phyloP scores from a whole-genome alignment of 2,888 invertebrate species.

The Notodonta ziczac region DNA sequence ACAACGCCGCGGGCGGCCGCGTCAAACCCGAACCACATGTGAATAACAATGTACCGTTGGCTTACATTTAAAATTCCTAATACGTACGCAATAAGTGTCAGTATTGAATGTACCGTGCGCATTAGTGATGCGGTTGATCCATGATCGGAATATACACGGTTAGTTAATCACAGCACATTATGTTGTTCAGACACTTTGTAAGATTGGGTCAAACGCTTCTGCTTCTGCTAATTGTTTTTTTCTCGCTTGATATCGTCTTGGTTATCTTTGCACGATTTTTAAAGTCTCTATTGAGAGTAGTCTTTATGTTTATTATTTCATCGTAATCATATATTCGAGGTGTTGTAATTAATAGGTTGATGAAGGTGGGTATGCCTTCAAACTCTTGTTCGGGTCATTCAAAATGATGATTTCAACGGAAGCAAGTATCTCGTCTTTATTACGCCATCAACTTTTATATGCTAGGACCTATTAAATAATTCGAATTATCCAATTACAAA shows the following conservation, averaged over 20 bases:
- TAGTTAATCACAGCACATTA: slow-evolving; percentile 50
- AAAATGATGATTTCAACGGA: too few relatives aligned
- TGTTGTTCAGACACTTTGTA: slow-evolving; percentile 13
- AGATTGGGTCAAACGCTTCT: slow-evolving; percentile 24
- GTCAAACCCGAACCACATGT: slow-evolving; percentile 44
- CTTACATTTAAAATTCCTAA: slow-evolving; percentile 16
- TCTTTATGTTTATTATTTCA: too few relatives aligned
- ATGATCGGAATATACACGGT: slow-evolving; percentile 49
- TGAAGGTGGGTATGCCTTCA: too few relatives aligned
- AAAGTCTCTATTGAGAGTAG: too few relatives aligned
- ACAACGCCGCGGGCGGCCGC: slow-evolving; percentile 48
- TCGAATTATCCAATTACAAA: too few relatives aligned
- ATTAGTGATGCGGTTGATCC: slow-evolving; percentile 14
- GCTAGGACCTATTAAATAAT: too few relatives aligned
- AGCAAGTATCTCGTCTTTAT: too few relatives aligned
- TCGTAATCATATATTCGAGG: too few relatives aligned
- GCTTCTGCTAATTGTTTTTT: slow-evolving; percentile 18
- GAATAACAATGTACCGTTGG: slow-evolving; percentile 25
- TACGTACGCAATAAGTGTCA: slow-evolving; percentile 16
- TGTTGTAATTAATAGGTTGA: too few relatives aligned
- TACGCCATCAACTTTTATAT: too few relatives aligned
- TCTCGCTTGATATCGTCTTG: background rate
- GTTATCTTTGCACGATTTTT: slow-evolving; percentile 4
- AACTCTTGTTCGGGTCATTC: too few relatives aligned
- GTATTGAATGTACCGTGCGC: slow-evolving; percentile 16